Percentiles rank a stretch among this genome's conserved stretches.
Conservation (phyloP, 2,113 vertebrate species). For the Vidua macroura region DNA sequence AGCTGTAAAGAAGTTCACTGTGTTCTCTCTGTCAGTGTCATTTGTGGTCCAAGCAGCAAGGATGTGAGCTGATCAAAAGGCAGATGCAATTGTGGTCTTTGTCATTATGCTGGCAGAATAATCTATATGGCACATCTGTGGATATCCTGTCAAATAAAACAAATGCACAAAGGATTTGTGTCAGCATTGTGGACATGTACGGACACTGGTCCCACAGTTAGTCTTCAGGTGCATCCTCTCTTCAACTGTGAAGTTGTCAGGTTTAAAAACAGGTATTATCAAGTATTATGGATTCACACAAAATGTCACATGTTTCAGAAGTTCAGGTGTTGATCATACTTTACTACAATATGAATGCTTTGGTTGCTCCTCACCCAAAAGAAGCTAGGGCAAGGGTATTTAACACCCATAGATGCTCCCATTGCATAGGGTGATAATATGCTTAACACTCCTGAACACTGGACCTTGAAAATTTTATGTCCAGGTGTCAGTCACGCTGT, state of each 20-base stretch:
- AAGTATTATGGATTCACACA: rapidly evolving
- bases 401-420: not conserved
- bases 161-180: not conserved
- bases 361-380: not conserved
- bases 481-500: not conserved
- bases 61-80: not conserved
- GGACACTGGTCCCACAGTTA: not conserved
- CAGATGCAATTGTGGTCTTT: not conserved
- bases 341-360: not conserved
- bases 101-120: not conserved
- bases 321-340: not conserved
- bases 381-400: not conserved
- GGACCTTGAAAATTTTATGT: not conserved
- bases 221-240: not conserved
- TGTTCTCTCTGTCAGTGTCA: not conserved
- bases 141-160: not conserved
- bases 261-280: not conserved
- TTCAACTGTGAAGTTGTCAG: not conserved
- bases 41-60: not conserved
- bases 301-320: not conserved
- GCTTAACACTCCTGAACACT: not conserved
- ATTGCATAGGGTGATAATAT: not conserved
- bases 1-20: not conserved
- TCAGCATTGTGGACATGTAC: rapidly evolving
- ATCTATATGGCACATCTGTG: not conserved